Percentiles rank a stretch among this genome's conserved stretches.
Conservation (phyloP, 2,888 invertebrate genomes). For the Carcina quercana region DNA sequence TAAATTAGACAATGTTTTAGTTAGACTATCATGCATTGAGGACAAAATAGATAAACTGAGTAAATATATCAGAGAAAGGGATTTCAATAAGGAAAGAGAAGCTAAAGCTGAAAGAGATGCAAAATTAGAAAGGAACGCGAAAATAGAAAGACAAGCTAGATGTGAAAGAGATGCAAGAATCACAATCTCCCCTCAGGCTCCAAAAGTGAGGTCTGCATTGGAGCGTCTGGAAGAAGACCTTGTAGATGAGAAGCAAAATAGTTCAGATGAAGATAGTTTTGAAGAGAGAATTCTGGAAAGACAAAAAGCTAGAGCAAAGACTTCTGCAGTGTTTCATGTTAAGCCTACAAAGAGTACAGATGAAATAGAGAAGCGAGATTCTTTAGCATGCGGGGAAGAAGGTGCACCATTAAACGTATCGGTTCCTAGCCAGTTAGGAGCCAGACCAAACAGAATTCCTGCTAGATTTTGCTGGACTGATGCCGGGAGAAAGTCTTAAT, state of each 20-base stretch:
- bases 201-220: too few species aligned
- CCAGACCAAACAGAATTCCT: conserved; percentile 41
- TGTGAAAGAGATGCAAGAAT: too few species aligned
- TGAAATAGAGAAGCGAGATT: conserved; percentile 16
- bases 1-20: conserved; percentile 43
- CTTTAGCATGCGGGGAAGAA: conserved; percentile 34
- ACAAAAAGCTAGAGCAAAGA: conserved; percentile 19
- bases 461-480: conserved; percentile 63
- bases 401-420: conserved; percentile 8
- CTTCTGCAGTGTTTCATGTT: conserved; percentile 16
- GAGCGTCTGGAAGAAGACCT: conserved; percentile 47
- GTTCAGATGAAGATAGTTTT: conserved; percentile 40
- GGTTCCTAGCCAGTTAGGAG: conserved; percentile 17
- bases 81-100: not conserved
- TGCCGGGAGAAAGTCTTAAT: conserved; percentile 27
- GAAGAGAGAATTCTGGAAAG: conserved; percentile 24
- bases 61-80: conserved; percentile 8
- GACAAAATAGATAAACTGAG: conserved; percentile 27
- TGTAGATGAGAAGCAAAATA: conserved; percentile 27
- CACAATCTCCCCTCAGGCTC: too few species aligned
- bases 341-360: conserved; percentile 13
- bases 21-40: conserved; percentile 44
- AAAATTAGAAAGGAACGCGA: too few species aligned
- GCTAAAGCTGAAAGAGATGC: too few species aligned
- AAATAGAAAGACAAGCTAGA: too few species aligned